Evolutionary conservation across 2,888 invertebrate species (phyloP), one percentile per base, ranked within the genome.

Genomic region (Sesia bembeciformis): DNA sequence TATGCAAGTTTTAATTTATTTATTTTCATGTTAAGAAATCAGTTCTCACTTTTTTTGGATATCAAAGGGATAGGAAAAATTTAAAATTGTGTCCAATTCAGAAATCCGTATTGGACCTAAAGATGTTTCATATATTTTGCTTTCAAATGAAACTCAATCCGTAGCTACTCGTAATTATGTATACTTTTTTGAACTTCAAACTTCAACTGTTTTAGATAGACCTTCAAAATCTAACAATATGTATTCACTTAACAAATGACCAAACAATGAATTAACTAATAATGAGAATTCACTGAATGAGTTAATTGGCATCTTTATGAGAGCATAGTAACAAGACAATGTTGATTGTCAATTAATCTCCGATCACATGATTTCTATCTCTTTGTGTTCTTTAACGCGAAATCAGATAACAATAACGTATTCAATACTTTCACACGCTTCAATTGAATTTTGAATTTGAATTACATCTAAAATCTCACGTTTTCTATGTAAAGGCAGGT

Each of bases 1-100:
- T 62, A 60, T 70, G 69, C 67, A 56, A 59, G 63, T 68, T 64
- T 74, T 70, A 74, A 78, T 77, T 73, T 76, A 70, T 78, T 74
- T 66, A 70, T 67, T 72, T 74, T 66, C 64, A 40, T 83, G 82
- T 80, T 73, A 72, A 77, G 8, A 7, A 23, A 46, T 46, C 23
- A 46, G 46, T n/a, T 46, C 46, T 7, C 8, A 23, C 46, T 46
- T 46, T 23, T 46, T 46, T 46, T 46, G 46, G n/a, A 23, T 23
- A 23, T 23, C 2, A 23, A 23, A 23, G 23, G 1, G 23, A 1
- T 1, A 2, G 23, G 23, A 23, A 23, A 23, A 23, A 23, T 1
- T 23, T 23, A 1, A 1, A 23, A 23, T 23, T 23, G 23, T 23
- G 23, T 23, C 23, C 23, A 23, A 23, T 23, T 23, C 23, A 23